Base-by-base conservation (phyloP, 2,113 vertebrate genomes). In the Caranx ignobilis region DNA sequence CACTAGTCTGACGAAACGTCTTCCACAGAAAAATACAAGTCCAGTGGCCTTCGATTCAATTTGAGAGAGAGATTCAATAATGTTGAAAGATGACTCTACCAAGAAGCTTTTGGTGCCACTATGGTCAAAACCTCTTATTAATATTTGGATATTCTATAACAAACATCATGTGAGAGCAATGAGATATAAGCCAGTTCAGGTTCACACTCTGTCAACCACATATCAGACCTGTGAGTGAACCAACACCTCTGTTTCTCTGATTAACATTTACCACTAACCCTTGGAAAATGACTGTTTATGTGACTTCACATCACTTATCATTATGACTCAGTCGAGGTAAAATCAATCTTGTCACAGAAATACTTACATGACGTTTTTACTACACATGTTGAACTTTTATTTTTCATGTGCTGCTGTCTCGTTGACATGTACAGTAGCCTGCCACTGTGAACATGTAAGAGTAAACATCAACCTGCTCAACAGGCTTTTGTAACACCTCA, bases 401-500 rank as follows among this genome's bases (percentile, higher is more conserved):
- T 50, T 10, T 21, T 6, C 31, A 11, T 32, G 11, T 34, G 0
- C n/a, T 43, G 19, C 67, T n/a, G 62, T 18, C 1, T 6, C 32
- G 39, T 60, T 21, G 63, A 21, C 71, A 61, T 12, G 26, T 26
- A 26, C 26, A 26, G 26, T 21, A 35, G 19, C 41, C 54, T 60
- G 50, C 31, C 43, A 19, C 54, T 0, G 0, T n/a, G 55, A 76
- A 7, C 3, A 18, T 43, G 60, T 57, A 2, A 60, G 11, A 79
- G 16, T 50, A 68, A 61, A n/a, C 0, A 0, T 59, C 26, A 74
- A 81, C 64, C 69, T 76, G 60, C 47, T 79, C 54, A 21, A 55
- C 71, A 3, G 43, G 72, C 55, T 75, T 65, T 50, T 6, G 26
- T 59, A 16, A 35, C 21, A 3, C 63, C 18, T 69, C 11, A 37